These are phyloP conservation scores for Recurvirostra avosetta DNA, from an alignment of 2,113 vertebrate genomes.

Conservation along the genomic window DNA sequence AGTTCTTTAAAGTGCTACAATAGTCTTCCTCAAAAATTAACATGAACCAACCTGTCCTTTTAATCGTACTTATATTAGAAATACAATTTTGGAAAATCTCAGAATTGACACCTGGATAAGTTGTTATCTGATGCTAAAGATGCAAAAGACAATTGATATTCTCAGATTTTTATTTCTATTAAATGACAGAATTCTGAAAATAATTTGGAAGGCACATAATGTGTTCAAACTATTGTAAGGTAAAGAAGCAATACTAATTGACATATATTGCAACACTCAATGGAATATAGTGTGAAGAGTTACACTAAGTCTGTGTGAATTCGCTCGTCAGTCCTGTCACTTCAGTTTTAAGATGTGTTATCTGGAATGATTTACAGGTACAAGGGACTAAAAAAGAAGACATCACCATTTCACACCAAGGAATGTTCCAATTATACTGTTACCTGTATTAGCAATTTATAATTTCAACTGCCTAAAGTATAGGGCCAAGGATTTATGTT, in stretches of 20 bases:
- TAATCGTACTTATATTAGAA: constrained; percentile 22
- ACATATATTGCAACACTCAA: constrained; percentile 76
- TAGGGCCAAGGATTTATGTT: constrained; percentile 9
- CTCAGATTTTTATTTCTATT: constrained; percentile 21
- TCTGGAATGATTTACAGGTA: constrained; percentile 77
- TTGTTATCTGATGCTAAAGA: constrained; percentile 6
- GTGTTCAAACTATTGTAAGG: constrained; percentile 71
- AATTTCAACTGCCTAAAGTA: constrained; percentile 52
- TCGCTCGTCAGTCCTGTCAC: constrained; percentile 76
- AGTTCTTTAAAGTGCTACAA: background rate
- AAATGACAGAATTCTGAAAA: constrained; percentile 40
- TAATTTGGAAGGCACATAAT: constrained; percentile 63
- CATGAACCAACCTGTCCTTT: background rate
- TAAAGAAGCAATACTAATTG: constrained; percentile 78
- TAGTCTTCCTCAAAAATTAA: constrained; percentile 7
- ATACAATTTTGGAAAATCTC: constrained; percentile 23
- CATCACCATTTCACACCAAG: constrained; percentile 68
- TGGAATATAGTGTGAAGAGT: constrained; percentile 78
- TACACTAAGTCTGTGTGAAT: constrained; percentile 79
- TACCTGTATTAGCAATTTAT: constrained; percentile 72
- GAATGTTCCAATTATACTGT: constrained; percentile 66
- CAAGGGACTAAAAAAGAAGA: constrained; percentile 69
- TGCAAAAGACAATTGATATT: constrained; percentile 26
- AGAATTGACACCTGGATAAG: background rate
- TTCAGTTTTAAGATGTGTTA: constrained; percentile 79